Evolutionary conservation across 2,797 vertebrate species (phyloP).

Genomic region (Enteromius trimaculatus): DNA sequence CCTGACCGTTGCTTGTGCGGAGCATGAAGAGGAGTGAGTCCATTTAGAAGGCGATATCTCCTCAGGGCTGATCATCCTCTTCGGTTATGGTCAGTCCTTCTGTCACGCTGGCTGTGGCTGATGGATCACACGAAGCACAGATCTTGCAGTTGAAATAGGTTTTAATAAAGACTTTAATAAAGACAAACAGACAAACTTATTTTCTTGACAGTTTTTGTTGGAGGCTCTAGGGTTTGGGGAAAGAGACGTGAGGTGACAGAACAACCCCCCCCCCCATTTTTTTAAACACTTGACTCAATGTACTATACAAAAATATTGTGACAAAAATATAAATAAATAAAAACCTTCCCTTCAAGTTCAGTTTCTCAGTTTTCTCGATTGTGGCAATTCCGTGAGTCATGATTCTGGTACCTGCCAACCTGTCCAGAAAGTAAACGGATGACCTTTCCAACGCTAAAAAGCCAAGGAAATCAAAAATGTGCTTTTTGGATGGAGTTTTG

Average conservation of each 20-base stretch:
- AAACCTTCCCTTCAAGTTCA: neutral
- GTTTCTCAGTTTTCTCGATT: neutral
- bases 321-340: neutral
- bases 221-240: neutral
- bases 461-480: neutral
- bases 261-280: too few species aligned
- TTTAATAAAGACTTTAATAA: too few species aligned
- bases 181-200: too few species aligned
- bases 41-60: too few species aligned
- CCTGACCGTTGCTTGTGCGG: too few species aligned
- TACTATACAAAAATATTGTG: neutral
- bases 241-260: neutral
- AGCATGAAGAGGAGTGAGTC: too few species aligned
- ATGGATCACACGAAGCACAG: too few species aligned
- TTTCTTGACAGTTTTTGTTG: neutral
- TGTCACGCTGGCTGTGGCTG: too few species aligned
- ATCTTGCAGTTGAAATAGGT: too few species aligned
- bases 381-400: neutral
- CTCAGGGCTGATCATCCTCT: too few species aligned
- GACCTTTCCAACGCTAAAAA: slow-evolving; percentile 21
- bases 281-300: too few species aligned
- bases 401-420: neutral
- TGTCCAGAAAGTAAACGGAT: neutral
- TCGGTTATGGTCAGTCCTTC: too few species aligned
- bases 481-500: neutral